These are phyloP conservation scores for Tryphoninae sp. DNA, from an alignment of 2,888 invertebrate genomes.

Conservation along the genomic window DNA sequence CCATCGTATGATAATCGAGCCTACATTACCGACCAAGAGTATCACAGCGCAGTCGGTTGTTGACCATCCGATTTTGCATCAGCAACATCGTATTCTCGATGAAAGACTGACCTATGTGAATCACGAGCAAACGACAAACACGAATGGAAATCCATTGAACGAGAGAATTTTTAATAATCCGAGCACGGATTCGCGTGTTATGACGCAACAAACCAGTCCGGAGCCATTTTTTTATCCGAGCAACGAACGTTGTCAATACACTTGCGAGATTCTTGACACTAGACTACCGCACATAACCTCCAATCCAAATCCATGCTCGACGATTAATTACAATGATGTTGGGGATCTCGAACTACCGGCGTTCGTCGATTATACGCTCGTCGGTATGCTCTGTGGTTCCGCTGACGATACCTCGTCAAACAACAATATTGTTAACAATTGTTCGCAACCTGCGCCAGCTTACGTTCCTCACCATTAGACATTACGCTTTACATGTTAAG, in stretches of 20 bases:
- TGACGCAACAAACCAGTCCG: slow-evolving; percentile 72
- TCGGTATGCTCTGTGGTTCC: slow-evolving; percentile 79
- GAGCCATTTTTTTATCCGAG: slow-evolving; percentile 75
- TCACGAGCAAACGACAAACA: slow-evolving; percentile 60
- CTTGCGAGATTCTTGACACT: slow-evolving; percentile 78
- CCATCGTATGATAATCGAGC: slow-evolving; percentile 66
- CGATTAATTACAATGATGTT: slow-evolving; percentile 66
- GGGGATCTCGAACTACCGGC: slow-evolving; percentile 76
- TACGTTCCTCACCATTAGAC: slow-evolving; percentile 78
- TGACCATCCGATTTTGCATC: slow-evolving; percentile 59
- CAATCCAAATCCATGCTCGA: slow-evolving; percentile 49
- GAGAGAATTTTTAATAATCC: slow-evolving; percentile 71
- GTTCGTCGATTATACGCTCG: slow-evolving; percentile 79
- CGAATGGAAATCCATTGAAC: slow-evolving; percentile 21
- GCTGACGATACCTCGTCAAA: slow-evolving; percentile 70
- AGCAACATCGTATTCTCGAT: slow-evolving; percentile 69
- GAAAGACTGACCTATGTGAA: slow-evolving; percentile 70
- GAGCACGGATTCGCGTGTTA: slow-evolving; percentile 60
- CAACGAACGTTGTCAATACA: slow-evolving; percentile 78
- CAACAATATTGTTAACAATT: slow-evolving; percentile 65
- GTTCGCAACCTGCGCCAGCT: slow-evolving; percentile 71
- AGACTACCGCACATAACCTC: slow-evolving; percentile 70
- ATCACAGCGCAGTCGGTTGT: slow-evolving; percentile 43
- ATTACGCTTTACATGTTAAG: slow-evolving; percentile 17
- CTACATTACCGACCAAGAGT: slow-evolving; percentile 54